Base-by-base conservation (phyloP, 2,888 invertebrate species). In the Lysandra bellargus region DNA sequence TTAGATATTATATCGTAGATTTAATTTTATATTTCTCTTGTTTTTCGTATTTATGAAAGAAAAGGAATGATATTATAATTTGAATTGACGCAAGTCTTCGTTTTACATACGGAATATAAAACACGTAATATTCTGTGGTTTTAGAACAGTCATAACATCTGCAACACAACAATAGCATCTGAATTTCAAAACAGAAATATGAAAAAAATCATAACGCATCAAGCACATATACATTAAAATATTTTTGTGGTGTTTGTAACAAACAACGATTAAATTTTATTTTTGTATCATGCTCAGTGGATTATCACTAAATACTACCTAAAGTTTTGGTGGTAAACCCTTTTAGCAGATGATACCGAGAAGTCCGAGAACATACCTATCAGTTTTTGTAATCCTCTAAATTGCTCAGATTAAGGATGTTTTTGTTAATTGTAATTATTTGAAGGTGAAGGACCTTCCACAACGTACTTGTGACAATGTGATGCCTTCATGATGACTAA, bases 401-500 rank as follows among this genome's bases (percentile, higher is more conserved):
- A 69, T 69, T 69, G 6, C 69, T 69, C 69, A 37, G 33, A 23
- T 37, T 69, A 69, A 69, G 69, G 69, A 69, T 69, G 69, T 69
- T 69, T 17, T 37, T 69, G 69, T 69, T 37, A 69, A 33, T 37
- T 69, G 69, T 69, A 69, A 69, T 69, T 69, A 69, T 69, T 37
- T 69, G 44, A 23, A 53, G 75, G 44, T 75, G 49, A 75, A 75
- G 37, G 75, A 75, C 44, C 75, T 75, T 75, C 49, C 30, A 12
- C 44, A 5, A 23, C 49, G 75, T 44, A 12, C 30, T 49, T 44
- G 76, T 76, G 76, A 76, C 53, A 75, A 76, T 57, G 57, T 30
- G 33, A 30, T 76, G 33, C 76, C 75, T 75, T 17, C 57, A 33
- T 9, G 76, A 76, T 76, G 76, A 76, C 76, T 76, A 76, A 49